Base-by-base conservation (phyloP, 1,140 invertebrate species). In the Aphidius ervi region DNA sequence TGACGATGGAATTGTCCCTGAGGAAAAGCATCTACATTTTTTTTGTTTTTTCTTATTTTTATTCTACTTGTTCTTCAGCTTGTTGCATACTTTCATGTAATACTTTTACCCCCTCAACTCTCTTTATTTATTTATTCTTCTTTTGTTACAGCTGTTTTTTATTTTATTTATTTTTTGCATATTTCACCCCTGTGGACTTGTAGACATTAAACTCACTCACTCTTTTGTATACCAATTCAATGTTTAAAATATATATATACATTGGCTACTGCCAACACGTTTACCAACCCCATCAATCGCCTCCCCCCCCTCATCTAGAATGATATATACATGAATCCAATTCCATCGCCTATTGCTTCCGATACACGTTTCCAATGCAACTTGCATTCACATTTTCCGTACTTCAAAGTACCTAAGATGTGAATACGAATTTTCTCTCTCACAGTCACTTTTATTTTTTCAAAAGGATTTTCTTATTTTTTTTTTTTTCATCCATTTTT, bases 1-100 rank as follows among this genome's bases (percentile, higher is more conserved):
- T 70, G 63, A 67, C 70, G 67, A 67, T 65, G 71, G 66, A 71
- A 72, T 68, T 58, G 66, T 70, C 69, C 62, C 40, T 23, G 70
- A 63, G 68, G 49, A 68, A 46, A 16, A 39, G 37, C 7, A 39
- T 31, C 23, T 31, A 31, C 23, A 46, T 9, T 9, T 56, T 52
- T 45, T 23, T 16, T n/a, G 23, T 59, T 50, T 58, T n/a, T 9
- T 41, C 40, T 40, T 9, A 47, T n/a, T 6, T 31, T 39, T 39
- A 23, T n/a, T 5, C 10, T 42, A 6, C 16, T 20, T n/a, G 5
- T 56, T 20, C 53, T 45, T 37, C 16, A 23, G 55, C 55, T 62
- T 63, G 58, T 62, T 63, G 64, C 61, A 60, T 63, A 65, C 61
- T 63, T 63, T 61, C 64, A 23, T 60, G 61, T 65, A 65, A 65